phyloP scores from a whole-genome alignment of 2,888 invertebrate genomes.

The Pseudoips prasinana region DNA sequence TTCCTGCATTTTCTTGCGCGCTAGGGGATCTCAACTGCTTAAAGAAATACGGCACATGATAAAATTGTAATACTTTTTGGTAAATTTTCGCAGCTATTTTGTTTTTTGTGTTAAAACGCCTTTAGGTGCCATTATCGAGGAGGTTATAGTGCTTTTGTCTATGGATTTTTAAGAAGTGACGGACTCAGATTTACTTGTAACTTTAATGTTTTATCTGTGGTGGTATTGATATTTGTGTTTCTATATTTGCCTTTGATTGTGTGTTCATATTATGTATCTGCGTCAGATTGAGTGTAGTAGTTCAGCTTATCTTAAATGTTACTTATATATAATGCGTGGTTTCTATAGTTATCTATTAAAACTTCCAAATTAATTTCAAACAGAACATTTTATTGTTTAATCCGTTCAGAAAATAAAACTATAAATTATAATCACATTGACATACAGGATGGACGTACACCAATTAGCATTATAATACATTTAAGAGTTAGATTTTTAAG shows the following conservation, averaged over 20 bases:
- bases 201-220: too few relatives aligned
- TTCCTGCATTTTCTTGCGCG: constrained; percentile 64
- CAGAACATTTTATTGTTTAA: constrained; percentile 82
- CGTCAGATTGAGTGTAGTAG: too few relatives aligned
- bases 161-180: too few relatives aligned
- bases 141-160: too few relatives aligned
- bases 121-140: too few relatives aligned
- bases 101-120: too few relatives aligned
- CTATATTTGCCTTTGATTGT: too few relatives aligned
- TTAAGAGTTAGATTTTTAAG: constrained; percentile 61
- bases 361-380: constrained; percentile 72
- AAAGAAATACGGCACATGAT: constrained; percentile 72
- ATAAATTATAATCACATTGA: constrained; percentile 76
- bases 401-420: constrained; percentile 76
- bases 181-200: too few relatives aligned
- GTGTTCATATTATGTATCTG: too few relatives aligned
- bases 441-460: constrained; percentile 81
- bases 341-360: constrained; percentile 38
- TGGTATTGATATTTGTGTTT: too few relatives aligned
- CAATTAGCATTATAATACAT: constrained; percentile 76
- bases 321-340: too few relatives aligned
- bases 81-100: constrained; percentile 5
- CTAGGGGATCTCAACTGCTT: constrained; percentile 51
- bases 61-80: constrained; percentile 60
- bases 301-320: too few relatives aligned